Evolutionary conservation across 53 echinoderm and acorn worm species (phyloP).

Genomic region (Zoroaster sp.): DNA sequence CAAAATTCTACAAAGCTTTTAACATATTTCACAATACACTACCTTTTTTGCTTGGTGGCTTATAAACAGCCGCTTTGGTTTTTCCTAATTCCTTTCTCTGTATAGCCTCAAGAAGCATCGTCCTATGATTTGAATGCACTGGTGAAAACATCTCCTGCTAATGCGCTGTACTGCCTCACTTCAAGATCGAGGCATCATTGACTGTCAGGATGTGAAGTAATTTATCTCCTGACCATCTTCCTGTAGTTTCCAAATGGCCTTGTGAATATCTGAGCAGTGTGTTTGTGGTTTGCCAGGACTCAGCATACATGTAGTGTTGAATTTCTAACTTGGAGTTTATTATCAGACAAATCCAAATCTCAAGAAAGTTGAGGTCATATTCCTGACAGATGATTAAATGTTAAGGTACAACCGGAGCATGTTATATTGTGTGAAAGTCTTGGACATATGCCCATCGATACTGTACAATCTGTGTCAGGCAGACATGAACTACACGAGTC

Average conservation of each 20-base stretch:
- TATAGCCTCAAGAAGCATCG: constrained; percentile 33
- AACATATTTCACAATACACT: neutral
- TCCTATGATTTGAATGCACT: constrained; percentile 24
- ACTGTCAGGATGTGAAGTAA: neutral
- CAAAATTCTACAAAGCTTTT: no score
- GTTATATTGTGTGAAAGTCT: neutral
- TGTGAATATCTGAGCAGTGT: no score
- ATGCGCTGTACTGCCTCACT: neutral
- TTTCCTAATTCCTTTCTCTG: constrained; percentile 18
- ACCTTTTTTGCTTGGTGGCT: constrained; percentile 36
- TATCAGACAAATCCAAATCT: no score
- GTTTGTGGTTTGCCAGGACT: no score
- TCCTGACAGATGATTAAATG: no score
- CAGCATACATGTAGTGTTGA: no score
- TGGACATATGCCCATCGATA: neutral
- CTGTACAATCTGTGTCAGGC: neutral
- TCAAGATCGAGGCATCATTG: neutral
- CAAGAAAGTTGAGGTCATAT: no score
- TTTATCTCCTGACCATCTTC: neutral
- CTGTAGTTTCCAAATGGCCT: no score
- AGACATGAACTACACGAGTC: constrained; percentile 10
- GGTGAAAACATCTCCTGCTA: constrained; percentile 28
- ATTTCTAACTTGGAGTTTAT: no score
- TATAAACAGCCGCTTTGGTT: constrained; percentile 43
- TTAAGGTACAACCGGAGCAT: no score